Conservation (phyloP, 2,797 vertebrate species). For the Falco cherrug region DNA sequence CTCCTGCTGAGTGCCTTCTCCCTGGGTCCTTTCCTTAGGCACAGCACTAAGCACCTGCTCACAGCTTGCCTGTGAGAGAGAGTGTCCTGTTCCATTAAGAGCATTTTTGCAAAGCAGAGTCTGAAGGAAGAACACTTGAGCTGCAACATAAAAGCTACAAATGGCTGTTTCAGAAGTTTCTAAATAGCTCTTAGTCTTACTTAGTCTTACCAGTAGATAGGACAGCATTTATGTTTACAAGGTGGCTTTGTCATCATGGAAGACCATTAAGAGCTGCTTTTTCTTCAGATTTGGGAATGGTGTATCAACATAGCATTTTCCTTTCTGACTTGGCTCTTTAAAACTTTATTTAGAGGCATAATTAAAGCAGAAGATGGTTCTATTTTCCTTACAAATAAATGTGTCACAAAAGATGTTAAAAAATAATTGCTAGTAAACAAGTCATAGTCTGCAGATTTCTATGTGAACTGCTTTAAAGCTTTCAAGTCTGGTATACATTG, state of each 20-base stretch:
- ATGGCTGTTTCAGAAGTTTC: background rate
- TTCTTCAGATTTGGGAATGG: background rate
- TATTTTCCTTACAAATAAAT: background rate
- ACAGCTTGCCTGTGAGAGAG: background rate
- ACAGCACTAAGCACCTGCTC: background rate
- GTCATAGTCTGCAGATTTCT: background rate
- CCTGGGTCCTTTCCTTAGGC: background rate
- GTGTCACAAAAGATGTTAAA: background rate
- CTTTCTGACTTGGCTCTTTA: background rate
- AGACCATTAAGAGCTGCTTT: background rate
- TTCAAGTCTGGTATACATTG: background rate
- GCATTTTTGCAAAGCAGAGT: constrained; percentile 22
- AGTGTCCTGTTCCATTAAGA: constrained; percentile 18
- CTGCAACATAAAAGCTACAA: constrained; percentile 23
- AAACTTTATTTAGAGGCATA: background rate
- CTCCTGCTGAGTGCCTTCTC: background rate
- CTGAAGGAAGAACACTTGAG: background rate
- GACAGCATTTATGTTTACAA: background rate
- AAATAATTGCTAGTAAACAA: background rate
- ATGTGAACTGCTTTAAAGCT: background rate
- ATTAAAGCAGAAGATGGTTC: background rate
- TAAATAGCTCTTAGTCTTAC: background rate
- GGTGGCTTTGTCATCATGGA: background rate
- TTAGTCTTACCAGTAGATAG: background rate
- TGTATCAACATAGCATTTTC: background rate